phyloP scores from a whole-genome alignment of 2,888 invertebrate species.

The Platycnemis pennipes region DNA sequence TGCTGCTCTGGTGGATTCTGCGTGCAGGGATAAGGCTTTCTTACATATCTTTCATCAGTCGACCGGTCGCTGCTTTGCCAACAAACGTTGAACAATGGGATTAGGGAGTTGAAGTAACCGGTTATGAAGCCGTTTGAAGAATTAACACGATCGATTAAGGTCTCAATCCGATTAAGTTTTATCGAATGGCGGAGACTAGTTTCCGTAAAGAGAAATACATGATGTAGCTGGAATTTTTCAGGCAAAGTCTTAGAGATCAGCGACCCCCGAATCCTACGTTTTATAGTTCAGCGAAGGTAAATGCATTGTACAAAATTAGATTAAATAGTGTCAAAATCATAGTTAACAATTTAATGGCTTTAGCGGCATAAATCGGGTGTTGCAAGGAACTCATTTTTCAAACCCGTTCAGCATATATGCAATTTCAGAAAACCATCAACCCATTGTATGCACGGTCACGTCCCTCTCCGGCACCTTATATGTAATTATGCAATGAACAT shows the following conservation, averaged over 20 bases:
- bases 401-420: no score
- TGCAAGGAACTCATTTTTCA: background rate
- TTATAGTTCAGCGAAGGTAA: background rate
- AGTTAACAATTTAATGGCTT: background rate
- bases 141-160: no score
- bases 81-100: no score
- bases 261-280: background rate
- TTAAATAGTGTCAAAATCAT: background rate
- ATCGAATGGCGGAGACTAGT: no score
- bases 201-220: no score
- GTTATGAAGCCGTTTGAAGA: no score
- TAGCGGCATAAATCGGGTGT: background rate
- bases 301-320: background rate
- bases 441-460: background rate
- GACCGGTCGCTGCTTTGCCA: no score
- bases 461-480: background rate
- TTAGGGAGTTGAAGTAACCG: no score
- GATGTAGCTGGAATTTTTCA: no score
- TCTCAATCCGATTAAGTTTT: no score
- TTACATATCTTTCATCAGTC: background rate
- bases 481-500: background rate
- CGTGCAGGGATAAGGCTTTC: background rate
- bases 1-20: background rate
- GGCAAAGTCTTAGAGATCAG: no score
- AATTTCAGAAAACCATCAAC: background rate